Base-by-base conservation (phyloP, 2,113 vertebrate species). In the Butastur rufipennis region DNA sequence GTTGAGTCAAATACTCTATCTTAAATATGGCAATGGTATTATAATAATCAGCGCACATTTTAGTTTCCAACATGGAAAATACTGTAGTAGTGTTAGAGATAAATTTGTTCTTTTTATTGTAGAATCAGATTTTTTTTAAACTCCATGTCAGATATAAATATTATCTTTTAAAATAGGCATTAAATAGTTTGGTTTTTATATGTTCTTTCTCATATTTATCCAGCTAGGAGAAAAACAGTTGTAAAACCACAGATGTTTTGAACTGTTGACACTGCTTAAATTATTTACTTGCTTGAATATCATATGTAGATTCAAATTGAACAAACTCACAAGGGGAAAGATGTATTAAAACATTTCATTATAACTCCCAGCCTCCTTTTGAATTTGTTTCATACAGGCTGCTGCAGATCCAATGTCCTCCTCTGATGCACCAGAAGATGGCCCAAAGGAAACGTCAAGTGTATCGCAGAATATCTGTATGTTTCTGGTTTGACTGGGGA, bases 381-480 rank as follows among this genome's bases (percentile, higher is more conserved):
- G 73, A 61, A 81, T 90, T 95, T 96, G 65, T 93, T 66, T 80
- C 83, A 75, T 29, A n/a, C 97, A 98, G 98, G 97, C 94, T 77
- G 96, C 94, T 78, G 34, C 68, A 65, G 97, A 97, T n/a, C 77
- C 96, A 20, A 26, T 80, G 53, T 84, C 95, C 21, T 93, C 93
- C 12, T 88, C 97, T 6, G 97, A 93, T 32, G 74, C 86, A 38
- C 90, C 95, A 9, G 98, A 96, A 88, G 92, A 96, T 65, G 98
- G 92, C 47, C 97, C 98, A 62, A 97, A 96, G 86, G 97, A 90
- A 70, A 65, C 95, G 1, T 67, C 98, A 9, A 98, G 94, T 90
- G 93, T 97, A 11, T 81, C 98, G 2, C 97, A 98, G 93, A 97
- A 96, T 97, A 97, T 98, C 93, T 98, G 98, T 98, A 97, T 89